Evolutionary conservation across 2,113 vertebrate genomes (phyloP), one percentile per base, ranked within the genome.

Genomic region (Nyctereutes procyonoides): DNA sequence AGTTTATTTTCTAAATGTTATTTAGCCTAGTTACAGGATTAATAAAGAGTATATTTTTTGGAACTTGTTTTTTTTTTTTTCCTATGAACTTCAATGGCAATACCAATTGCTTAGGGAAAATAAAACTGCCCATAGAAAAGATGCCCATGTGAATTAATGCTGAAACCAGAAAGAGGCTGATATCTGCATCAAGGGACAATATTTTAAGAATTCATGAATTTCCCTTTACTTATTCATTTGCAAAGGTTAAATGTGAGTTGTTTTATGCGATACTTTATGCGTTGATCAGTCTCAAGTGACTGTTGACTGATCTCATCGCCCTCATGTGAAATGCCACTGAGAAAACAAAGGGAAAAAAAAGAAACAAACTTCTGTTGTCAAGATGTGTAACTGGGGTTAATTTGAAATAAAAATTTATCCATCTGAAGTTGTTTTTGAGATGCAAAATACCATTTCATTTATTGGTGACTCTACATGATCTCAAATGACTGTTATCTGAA

Each of bases 191-290:
- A 84, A 95, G 91, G 58, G 82, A 73, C 63, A 89, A 80, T 82
- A 79, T 90, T 95, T 98, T 98, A 96, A 98, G 88, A 97, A 96
- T 94, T 96, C 88, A 97, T 97, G 91, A 92, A 97, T 93, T 95
- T 95, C 69, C 56, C 58, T 97, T 98, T 97, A 95, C 55, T 98
- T 97, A 96, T 97, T 98, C 94, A 97, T 93, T 94, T 95, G 91
- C 65, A 93, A 79, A 97, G 94, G 96, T 98, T 95, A 97, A 97
- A 91, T 94, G 88, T 95, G 96, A 96, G 53, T 85, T 97, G 87
- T 87, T 96, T 96, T 88, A 90, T 96, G 96, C 71, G 48, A 53
- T 32, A 28, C 56, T 74, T 95, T 58, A 63, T 88, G 60, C 92
- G 96, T 97, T 97, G 94, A 97, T 94, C 87, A 77, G 76, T 97